Conservation (phyloP, 2,888 invertebrate species). For the Leuctra nigra region DNA sequence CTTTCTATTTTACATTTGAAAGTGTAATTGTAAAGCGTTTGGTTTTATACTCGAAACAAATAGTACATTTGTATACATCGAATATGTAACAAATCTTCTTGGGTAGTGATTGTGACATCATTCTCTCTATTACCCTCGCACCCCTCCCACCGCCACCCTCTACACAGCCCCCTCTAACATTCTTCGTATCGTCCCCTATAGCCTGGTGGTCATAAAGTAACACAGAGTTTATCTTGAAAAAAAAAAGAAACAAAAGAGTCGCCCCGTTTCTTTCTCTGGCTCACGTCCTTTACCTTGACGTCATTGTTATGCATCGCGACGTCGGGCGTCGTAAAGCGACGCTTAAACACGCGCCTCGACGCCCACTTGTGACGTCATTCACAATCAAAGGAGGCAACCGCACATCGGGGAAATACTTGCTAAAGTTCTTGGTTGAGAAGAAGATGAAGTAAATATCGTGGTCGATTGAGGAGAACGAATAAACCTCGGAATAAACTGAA, state of each 20-base stretch:
- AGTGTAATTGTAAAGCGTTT: no score
- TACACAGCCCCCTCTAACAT: not conserved
- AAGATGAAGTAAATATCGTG: not conserved
- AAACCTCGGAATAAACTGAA: no score
- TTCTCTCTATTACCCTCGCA: not conserved
- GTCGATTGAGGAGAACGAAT: not conserved
- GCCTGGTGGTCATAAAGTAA: not conserved
- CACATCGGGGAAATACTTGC: no score
- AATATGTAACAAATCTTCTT: no score
- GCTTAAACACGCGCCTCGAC: constrained; percentile 4
- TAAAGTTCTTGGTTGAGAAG: not conserved
- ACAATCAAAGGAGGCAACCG: no score
- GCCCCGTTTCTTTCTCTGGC: not conserved
- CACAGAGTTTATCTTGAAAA: not conserved
- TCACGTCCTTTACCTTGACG: not conserved
- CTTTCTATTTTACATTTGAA: no score
- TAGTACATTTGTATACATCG: no score
- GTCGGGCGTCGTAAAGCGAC: not conserved
- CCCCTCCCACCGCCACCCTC: not conserved
- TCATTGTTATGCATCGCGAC: constrained; percentile 4
- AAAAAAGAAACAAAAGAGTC: not conserved
- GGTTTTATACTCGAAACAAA: no score
- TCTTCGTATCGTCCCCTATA: no score
- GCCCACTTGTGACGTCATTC: not conserved
- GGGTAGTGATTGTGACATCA: no score